Evolutionary conservation across 2,888 invertebrate genomes (phyloP).

Genomic region (Artemia sinica): DNA sequence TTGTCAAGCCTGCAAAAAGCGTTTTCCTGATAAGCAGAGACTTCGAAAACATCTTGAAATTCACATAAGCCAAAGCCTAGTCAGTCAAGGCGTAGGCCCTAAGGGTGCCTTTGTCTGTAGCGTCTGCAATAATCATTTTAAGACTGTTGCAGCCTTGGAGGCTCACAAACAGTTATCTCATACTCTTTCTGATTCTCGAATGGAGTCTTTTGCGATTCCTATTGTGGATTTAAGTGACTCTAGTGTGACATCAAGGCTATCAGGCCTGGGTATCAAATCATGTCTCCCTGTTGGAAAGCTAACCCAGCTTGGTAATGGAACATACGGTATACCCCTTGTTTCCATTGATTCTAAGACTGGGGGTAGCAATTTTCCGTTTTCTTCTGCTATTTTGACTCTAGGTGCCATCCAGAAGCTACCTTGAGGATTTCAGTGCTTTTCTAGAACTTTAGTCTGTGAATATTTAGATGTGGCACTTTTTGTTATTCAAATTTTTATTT

Average conservation of each 20-base stretch:
- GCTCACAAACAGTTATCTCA: neutral
- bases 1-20: conserved; percentile 6
- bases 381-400: conserved; percentile 10
- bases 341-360: neutral
- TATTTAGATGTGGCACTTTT: too few species aligned
- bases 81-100: neutral
- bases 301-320: neutral
- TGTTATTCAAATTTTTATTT: too few species aligned
- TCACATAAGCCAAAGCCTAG: neutral
- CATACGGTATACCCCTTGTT: conserved; percentile 1
- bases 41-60: conserved; percentile 5
- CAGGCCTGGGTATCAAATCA: neutral
- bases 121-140: neutral
- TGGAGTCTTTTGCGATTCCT: neutral
- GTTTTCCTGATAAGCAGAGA: neutral
- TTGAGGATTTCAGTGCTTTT: too few species aligned
- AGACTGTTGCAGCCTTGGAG: neutral
- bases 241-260: neutral
- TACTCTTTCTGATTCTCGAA: neutral
- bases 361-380: neutral
- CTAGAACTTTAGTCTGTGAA: too few species aligned
- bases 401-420: neutral
- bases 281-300: conserved; percentile 1
- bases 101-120: conserved; percentile 1
- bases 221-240: conserved; percentile 1